Evolutionary conservation across 64 coral and sea anemone species (phyloP).

Genomic region (Cladopsammia gracilis): DNA sequence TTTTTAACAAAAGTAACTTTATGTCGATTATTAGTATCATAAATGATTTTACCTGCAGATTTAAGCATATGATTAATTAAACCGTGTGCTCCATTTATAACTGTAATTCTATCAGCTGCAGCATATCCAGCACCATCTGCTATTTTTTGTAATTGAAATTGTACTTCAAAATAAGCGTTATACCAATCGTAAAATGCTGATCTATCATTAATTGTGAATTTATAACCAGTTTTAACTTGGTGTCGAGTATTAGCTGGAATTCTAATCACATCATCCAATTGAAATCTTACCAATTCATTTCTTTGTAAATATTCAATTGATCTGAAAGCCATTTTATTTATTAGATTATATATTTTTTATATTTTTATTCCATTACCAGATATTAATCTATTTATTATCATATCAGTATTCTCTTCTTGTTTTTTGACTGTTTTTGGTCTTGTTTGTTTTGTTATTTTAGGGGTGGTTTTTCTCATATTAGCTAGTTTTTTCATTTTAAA

Average conservation of each 20-base stretch:
- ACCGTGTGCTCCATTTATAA: background rate
- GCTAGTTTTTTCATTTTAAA: background rate
- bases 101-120: background rate
- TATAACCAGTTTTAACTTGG: background rate
- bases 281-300: background rate
- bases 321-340: slow-evolving; percentile 25
- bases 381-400: background rate
- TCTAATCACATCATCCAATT: background rate
- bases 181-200: background rate
- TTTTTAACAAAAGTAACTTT: too few relatives aligned
- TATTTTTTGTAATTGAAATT: background rate
- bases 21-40: background rate
- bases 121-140: background rate
- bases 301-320: slow-evolving; percentile 9
- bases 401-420: background rate
- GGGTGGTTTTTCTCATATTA: background rate
- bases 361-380: background rate
- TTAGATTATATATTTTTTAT: background rate
- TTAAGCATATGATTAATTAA: too few relatives aligned
- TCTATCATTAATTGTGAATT: background rate
- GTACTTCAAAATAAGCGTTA: background rate
- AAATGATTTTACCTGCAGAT: background rate
- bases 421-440: background rate
- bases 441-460: background rate
- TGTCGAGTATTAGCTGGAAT: background rate